Base-by-base conservation (phyloP, 1,140 invertebrate species). In the Ladona fulva region DNA sequence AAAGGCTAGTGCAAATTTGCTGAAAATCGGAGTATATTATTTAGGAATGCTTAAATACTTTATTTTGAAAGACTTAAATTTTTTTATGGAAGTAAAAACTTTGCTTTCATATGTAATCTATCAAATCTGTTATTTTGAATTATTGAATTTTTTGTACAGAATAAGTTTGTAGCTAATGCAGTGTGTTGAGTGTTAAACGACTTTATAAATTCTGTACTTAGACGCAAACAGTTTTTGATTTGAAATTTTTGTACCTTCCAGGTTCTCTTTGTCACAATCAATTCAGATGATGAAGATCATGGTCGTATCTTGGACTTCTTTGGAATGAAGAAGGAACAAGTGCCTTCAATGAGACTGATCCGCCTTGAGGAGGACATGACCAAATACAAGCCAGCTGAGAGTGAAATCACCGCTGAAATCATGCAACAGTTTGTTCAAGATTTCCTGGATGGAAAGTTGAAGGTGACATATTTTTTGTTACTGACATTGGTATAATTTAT, bases 261-360 rank as follows among this genome's bases (percentile, higher is more conserved):
- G 89, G 87, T 95, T 78, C 89, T 99, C 78, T 98, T 98, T 82
- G 97, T 99, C 14, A 95, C 93, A 78, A 97, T 99, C 83, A 93
- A 99, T 85, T 91, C 94, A 73, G 95, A 96, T 83, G 95, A 98
- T 85, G 93, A 96, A 84, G 98, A 99, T 83, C 97, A 99, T 85
- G 91, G 93, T 80, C 91, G 97, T 83, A 99, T 99, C 83, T 89
- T 99, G 82, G 98, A 99, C 87, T 99, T 98, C 94, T 99, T 99
- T 85, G 98, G 98, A 80, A 93, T 99, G 90, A 96, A 95, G 86
- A 93, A 94, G 82, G 91, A 93, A 24, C 94, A 99, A 83, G 90
- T 95, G 14, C 98, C 98, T 16, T 90, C 94, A 12, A 93, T 98
- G 84, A 91, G 98, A 82, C 87, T 99, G 74, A 99, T 99, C 84